Percentiles rank a stretch among this genome's conserved stretches.
Conservation (phyloP, 2,113 vertebrate species). For the Sceloporus tristichus region DNA sequence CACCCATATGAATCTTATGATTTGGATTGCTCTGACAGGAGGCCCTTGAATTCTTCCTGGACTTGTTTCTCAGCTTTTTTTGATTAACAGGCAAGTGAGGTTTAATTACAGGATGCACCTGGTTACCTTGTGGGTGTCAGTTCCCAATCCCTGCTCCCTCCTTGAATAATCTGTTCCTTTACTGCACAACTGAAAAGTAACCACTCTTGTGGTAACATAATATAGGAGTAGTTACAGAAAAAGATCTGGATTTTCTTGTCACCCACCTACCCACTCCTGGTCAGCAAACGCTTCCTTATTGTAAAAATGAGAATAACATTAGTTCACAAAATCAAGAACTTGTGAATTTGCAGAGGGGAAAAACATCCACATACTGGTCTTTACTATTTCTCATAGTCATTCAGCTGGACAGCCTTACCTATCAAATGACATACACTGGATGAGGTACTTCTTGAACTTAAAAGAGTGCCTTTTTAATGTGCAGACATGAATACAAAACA, state of each 20-base stretch:
- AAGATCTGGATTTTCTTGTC: neutral
- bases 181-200: neutral
- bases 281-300: neutral
- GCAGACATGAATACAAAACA: slow-evolving; percentile 55
- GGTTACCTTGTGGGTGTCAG: accelerated
- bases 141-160: neutral
- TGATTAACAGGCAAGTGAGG: neutral
- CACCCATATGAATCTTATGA: neutral
- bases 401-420: slow-evolving; percentile 26
- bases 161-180: neutral
- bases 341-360: no score
- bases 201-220: accelerated
- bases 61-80: neutral
- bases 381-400: slow-evolving; percentile 9
- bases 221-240: neutral
- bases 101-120: neutral
- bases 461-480: slow-evolving; percentile 46
- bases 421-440: slow-evolving; percentile 56
- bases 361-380: no score
- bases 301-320: neutral
- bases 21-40: neutral
- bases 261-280: no score
- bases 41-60: neutral
- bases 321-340: neutral
- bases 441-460: slow-evolving; percentile 48